Base-by-base conservation (phyloP, 2,888 invertebrate species). In the Julus scanicus region DNA sequence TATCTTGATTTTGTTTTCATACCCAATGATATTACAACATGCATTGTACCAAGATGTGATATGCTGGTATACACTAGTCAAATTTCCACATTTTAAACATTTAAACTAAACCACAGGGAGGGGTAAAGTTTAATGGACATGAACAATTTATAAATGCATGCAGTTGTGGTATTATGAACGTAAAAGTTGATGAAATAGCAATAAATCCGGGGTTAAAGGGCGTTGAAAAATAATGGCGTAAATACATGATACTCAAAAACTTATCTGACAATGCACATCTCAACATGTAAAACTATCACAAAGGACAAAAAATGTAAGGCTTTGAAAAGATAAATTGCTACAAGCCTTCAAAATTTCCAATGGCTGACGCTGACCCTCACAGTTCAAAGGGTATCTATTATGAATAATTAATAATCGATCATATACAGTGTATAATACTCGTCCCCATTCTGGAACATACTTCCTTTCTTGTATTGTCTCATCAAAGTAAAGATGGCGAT, bases 1-100 rank as follows among this genome's bases (percentile, higher is more conserved):
- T 71, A 71, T 71, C 71, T 71, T 71, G 71, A 71, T 29, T 71
- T 29, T n/a, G 71, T 29, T 71, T 71, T 71, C 29, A 29, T 71
- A 29, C 5, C 71, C 63, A 20, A 63, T 20, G 63, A 63, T 63
- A 20, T 63, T 20, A 63, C 6, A 63, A 63, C n/a, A 49, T 49
- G 13, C 13, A 13, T 2, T 49, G 49, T 49, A 13, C 11, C 11
- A 49, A 49, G 13, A 13, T 49, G 49, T 13, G 49, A 13, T 13
- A 49, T 13, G 49, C 49, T 49, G 49, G 49, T 13, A 0, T 13
- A 2, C 11, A 49, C 29, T 29, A 29, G 29, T 29, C 29, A 29
- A 29, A 29, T 29, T 29, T 29, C 29, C 29, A 29, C 29, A 29
- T 29, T 29, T 29, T 29, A 29, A 1, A 29, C 29, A 29, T 29